These are phyloP conservation scores for Contarinia nasturtii DNA, from an alignment of 1,140 invertebrate genomes.

Conservation along the genomic window DNA sequence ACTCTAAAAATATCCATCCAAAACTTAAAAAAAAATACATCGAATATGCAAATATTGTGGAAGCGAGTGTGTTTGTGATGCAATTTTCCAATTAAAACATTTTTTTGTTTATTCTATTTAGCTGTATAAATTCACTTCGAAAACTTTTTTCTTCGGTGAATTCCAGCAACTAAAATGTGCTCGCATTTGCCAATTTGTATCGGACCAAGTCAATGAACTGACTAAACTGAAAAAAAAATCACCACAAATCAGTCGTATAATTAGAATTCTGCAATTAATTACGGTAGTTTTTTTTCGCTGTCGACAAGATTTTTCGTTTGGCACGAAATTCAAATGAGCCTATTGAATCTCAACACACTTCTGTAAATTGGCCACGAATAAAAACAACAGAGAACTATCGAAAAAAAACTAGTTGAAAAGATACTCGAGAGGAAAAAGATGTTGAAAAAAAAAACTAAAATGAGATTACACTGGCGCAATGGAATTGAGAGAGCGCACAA, in stretches of 20 bases:
- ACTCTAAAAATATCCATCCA: too few relatives aligned
- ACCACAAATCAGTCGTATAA: background rate
- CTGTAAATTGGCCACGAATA: constrained; percentile 7
- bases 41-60: too few relatives aligned
- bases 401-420: background rate
- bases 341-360: constrained; percentile 3
- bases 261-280: background rate
- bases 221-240: background rate
- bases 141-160: background rate
- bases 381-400: background rate
- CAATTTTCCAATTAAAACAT: too few relatives aligned
- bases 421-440: background rate
- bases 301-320: background rate
- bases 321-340: background rate
- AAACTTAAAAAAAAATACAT: too few relatives aligned
- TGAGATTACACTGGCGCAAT: background rate
- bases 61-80: too few relatives aligned
- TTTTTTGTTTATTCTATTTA: too few relatives aligned
- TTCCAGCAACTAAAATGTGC: background rate
- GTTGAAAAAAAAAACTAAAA: background rate
- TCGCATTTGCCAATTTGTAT: background rate
- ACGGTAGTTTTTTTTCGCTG: background rate
- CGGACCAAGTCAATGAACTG: background rate
- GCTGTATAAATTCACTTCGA: background rate
- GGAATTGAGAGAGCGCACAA: background rate